A percentile compares a stretch with the other conserved stretches of the same genome.
Evolutionary conservation across 2,888 invertebrate species (phyloP).

Genomic region (Orchesellides sinensis): DNA sequence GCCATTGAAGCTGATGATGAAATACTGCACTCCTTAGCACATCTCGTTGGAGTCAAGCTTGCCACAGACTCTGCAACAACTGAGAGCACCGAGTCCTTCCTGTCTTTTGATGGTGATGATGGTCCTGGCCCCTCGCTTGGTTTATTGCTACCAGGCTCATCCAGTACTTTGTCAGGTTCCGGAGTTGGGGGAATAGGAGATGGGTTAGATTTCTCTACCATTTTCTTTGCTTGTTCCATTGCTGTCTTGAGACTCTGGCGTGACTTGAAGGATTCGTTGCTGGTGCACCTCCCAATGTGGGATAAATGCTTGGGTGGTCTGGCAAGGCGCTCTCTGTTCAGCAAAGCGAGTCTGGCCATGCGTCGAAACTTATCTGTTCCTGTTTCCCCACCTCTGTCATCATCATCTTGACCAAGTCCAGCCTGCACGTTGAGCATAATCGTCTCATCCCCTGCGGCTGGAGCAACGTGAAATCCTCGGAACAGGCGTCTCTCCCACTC

Average conservation of each 20-base stretch:
- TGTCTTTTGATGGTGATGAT: background rate
- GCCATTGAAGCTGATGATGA: no score
- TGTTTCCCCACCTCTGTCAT: constrained; percentile 18
- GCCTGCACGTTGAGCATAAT: constrained; percentile 76
- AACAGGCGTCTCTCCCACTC: constrained; percentile 92
- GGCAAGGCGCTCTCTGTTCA: constrained; percentile 77
- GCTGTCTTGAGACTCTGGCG: constrained; percentile 87
- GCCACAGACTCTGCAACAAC: constrained; percentile 15
- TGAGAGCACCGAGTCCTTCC: constrained; percentile 25
- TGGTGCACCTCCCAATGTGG: constrained; percentile 88
- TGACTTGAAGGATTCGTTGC: constrained; percentile 84
- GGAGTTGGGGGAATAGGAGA: constrained; percentile 84
- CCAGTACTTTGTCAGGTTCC: constrained; percentile 80
- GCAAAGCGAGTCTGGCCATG: constrained; percentile 85
- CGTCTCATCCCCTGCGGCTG: constrained; percentile 83
- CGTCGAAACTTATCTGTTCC: constrained; percentile 81
- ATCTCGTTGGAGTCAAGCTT: constrained; percentile 9
- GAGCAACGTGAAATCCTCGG: constrained; percentile 92
- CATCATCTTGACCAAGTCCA: constrained; percentile 10
- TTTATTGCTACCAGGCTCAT: constrained; percentile 3
- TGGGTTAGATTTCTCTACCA: constrained; percentile 79
- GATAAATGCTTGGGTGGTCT: constrained; percentile 76
- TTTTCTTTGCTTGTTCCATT: constrained; percentile 85
- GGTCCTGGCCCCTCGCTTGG: background rate
- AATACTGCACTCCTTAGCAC: no score